Percentiles rank a stretch among this genome's conserved stretches.
Conservation (phyloP, 53 echinoderm and acorn worm genomes). For the Glandiceps talaboti region DNA sequence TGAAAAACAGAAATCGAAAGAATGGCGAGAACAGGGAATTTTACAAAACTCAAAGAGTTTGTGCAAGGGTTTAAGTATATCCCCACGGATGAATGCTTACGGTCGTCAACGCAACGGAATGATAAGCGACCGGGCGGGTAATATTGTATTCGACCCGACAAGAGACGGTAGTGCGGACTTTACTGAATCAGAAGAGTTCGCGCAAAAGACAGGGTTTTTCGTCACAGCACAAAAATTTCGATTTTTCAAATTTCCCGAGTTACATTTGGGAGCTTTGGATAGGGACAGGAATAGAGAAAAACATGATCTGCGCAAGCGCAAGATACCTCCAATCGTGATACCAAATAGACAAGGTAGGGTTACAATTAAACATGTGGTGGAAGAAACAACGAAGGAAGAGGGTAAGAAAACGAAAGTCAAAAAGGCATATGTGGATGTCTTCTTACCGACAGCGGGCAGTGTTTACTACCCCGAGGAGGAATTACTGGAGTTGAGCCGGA, state of each 20-base stretch:
- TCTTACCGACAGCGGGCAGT: neutral
- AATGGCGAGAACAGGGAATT: neutral
- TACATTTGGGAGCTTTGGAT: neutral
- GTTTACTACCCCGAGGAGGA: constrained; percentile 1
- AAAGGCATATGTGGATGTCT: neutral
- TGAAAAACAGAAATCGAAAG: neutral
- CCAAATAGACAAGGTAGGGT: neutral
- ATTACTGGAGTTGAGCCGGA: neutral
- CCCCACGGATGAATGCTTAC: neutral
- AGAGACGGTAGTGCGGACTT: neutral
- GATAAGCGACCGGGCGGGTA: neutral
- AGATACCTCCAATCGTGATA: neutral
- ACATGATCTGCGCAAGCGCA: neutral
- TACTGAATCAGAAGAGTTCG: neutral
- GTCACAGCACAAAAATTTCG: neutral
- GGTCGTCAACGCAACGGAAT: neutral
- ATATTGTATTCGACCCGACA: neutral
- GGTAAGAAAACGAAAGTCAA: neutral
- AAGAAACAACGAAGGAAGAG: neutral
- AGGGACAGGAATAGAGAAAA: neutral
- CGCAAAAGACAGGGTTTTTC: neutral
- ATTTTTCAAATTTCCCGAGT: neutral
- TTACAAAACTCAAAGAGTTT: neutral
- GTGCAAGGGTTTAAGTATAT: neutral
- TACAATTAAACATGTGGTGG: neutral